phyloP scores from a whole-genome alignment of 2,113 vertebrate species.

The Ammodramus savannarum region DNA sequence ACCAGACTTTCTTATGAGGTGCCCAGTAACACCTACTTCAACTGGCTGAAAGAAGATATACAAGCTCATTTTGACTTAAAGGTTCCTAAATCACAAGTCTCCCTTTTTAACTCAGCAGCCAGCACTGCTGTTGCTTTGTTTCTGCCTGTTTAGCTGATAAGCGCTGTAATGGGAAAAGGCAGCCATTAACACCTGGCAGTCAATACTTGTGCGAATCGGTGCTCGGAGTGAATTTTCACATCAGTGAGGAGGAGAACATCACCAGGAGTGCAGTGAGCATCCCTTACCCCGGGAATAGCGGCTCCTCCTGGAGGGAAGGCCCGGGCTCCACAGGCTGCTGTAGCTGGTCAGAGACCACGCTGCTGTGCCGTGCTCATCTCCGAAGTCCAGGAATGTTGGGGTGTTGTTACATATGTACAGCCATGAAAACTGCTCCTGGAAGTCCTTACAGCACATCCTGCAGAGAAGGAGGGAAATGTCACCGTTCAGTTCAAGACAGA shows the following conservation, averaged over 20 bases:
- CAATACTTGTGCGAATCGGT: neutral
- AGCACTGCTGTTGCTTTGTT: neutral
- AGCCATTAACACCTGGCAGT: neutral
- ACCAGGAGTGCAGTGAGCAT: neutral
- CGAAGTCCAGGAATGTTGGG: constrained; percentile 56
- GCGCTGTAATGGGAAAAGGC: neutral
- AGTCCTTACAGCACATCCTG: constrained; percentile 74
- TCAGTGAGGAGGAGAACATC: neutral
- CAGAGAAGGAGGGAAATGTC: neutral
- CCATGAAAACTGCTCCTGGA: constrained; percentile 63
- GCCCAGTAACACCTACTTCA: neutral
- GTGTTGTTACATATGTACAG: constrained; percentile 66
- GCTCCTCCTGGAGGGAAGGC: neutral
- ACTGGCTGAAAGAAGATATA: neutral
- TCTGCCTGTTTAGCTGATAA: neutral
- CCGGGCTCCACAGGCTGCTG: neutral
- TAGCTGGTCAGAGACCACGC: constrained; percentile 44
- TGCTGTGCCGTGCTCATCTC: neutral
- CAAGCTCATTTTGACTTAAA: neutral
- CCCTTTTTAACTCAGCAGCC: neutral
- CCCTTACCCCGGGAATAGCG: neutral
- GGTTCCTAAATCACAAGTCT: neutral
- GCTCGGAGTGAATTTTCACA: neutral
- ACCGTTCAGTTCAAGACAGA: neutral
- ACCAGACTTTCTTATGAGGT: neutral